These are phyloP conservation scores for Napeogenes sylphis DNA, from an alignment of 2,888 invertebrate genomes.

Conservation along the genomic window DNA sequence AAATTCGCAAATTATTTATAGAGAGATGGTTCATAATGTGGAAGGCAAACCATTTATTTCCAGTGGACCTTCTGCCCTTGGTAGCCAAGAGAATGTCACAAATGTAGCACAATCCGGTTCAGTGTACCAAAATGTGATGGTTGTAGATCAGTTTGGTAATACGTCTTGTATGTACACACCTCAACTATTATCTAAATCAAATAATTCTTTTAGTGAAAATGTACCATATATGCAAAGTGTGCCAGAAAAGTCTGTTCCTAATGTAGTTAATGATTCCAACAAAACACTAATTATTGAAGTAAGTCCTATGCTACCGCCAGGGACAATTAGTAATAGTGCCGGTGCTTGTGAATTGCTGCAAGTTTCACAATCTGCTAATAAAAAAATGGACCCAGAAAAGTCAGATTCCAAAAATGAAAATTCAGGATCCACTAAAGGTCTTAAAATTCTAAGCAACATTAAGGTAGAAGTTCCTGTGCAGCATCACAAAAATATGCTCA, in stretches of 20 bases:
- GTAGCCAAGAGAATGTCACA: slow-evolving; percentile 56
- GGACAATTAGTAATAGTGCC: slow-evolving; percentile 31
- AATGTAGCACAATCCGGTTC: slow-evolving; percentile 62
- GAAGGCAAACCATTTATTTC: slow-evolving; percentile 67
- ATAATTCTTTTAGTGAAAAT: slow-evolving; percentile 47
- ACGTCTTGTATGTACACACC: slow-evolving; percentile 68
- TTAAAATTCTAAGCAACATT: slow-evolving; percentile 73
- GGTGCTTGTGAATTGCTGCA: slow-evolving; percentile 26
- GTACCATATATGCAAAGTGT: slow-evolving; percentile 38
- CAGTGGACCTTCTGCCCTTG: slow-evolving; percentile 56
- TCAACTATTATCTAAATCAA: slow-evolving; percentile 52
- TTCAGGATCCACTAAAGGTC: slow-evolving; percentile 56
- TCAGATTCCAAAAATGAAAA: slow-evolving; percentile 46
- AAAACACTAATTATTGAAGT: slow-evolving; percentile 70
- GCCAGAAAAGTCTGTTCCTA: slow-evolving; percentile 44
- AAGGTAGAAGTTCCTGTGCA: slow-evolving; percentile 75
- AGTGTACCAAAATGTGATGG: slow-evolving; percentile 72
- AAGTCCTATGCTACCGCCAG: slow-evolving; percentile 50
- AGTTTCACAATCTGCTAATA: slow-evolving; percentile 18
- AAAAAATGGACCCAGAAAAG: slow-evolving; percentile 35
- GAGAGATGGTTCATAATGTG: slow-evolving; percentile 70
- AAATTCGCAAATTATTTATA: slow-evolving; percentile 70
- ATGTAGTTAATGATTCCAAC: slow-evolving; percentile 45
- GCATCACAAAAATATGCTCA: slow-evolving; percentile 67
- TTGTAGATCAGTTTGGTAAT: slow-evolving; percentile 68